phyloP scores from a whole-genome alignment of 2,797 vertebrate species.

The Dendrocincla tyrannina region DNA sequence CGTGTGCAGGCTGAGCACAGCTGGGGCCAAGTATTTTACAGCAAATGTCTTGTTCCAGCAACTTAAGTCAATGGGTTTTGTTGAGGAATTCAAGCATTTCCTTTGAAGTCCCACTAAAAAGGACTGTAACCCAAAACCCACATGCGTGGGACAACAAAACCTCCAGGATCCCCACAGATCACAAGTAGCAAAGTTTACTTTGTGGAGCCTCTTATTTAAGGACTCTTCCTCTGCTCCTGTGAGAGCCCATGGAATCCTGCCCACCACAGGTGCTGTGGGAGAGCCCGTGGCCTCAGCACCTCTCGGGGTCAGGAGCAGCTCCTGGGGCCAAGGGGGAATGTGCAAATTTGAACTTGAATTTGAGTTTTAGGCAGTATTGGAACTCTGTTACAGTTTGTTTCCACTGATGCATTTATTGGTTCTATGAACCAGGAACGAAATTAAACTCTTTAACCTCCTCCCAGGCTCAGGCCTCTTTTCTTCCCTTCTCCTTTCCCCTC shows the following conservation, averaged over 20 bases:
- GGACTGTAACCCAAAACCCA: not conserved
- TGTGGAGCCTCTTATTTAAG: not conserved
- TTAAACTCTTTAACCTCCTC: constrained; percentile 72
- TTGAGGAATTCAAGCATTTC: not conserved
- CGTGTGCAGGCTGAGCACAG: not conserved
- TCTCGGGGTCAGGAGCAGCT: not conserved
- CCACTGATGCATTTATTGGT: constrained; percentile 70
- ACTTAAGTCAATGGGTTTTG: not conserved
- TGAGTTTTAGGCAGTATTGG: constrained; percentile 62
- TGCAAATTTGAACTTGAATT: constrained; percentile 32
- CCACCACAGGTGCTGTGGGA: not conserved
- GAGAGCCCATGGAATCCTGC: not conserved
- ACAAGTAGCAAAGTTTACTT: not conserved
- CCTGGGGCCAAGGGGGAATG: not conserved
- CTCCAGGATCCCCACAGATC: not conserved
- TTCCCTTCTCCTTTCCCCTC: not conserved
- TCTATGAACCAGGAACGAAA: constrained; percentile 77
- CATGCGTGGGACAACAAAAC: not conserved
- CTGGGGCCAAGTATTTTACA: not conserved
- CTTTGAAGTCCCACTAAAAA: not conserved
- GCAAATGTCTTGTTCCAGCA: not conserved
- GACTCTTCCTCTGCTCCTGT: not conserved
- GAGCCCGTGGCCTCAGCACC: not conserved
- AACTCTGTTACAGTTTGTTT: constrained; percentile 61
- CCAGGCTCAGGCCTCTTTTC: accelerated